phyloP scores from a whole-genome alignment of 2,888 invertebrate species.

The Lochmaea capreae region DNA sequence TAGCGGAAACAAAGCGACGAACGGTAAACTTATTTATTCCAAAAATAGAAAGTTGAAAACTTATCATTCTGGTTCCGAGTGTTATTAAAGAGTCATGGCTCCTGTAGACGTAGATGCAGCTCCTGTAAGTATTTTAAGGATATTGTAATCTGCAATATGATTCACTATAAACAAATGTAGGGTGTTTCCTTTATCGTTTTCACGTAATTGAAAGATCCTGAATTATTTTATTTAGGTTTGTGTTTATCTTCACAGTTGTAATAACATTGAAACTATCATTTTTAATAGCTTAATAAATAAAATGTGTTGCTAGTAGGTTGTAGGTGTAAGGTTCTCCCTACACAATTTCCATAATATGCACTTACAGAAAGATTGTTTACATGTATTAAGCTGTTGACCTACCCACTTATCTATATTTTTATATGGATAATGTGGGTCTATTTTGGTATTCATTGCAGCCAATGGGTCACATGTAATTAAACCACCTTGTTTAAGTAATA shows the following conservation, averaged over 20 bases:
- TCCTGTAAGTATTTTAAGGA: constrained; percentile 34
- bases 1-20: constrained; percentile 17
- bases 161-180: constrained; percentile 23
- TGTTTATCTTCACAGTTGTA: not conserved
- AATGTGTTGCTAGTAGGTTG: not conserved
- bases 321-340: not conserved
- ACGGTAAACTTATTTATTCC: constrained; percentile 30
- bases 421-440: constrained; percentile 4
- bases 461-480: not conserved
- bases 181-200: constrained; percentile 14
- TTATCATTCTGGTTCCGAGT: constrained; percentile 17
- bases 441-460: not conserved
- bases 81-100: constrained; percentile 24
- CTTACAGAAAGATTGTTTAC: not conserved
- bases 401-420: constrained; percentile 9
- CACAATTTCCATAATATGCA: not conserved
- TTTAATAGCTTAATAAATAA: not conserved
- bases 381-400: not conserved
- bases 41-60: constrained; percentile 26
- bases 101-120: constrained; percentile 34
- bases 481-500: not conserved
- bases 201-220: not conserved
- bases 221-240: not conserved
- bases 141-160: constrained; percentile 17
- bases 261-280: not conserved